phyloP scores from a whole-genome alignment of 2,888 invertebrate species.

The Drosophila falleni region DNA sequence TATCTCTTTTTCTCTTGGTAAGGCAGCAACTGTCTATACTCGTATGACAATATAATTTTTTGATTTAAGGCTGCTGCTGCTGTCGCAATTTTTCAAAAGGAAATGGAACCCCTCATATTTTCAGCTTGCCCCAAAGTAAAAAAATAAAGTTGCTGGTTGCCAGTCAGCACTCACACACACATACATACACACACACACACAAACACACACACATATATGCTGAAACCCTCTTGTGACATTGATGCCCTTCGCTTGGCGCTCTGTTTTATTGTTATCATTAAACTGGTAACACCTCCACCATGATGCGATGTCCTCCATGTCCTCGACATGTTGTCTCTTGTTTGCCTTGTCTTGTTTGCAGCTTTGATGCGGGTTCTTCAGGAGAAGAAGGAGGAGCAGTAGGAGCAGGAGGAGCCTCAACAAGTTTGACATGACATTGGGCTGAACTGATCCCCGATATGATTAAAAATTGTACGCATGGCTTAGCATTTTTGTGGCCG shows the following conservation, averaged over 20 bases:
- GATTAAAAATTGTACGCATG: constrained; percentile 74
- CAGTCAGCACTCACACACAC: constrained; percentile 21
- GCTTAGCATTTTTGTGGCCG: constrained; percentile 63
- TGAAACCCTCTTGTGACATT: constrained; percentile 65
- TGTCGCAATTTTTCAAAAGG: constrained; percentile 72
- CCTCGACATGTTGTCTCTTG: constrained; percentile 59
- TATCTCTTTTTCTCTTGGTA: constrained; percentile 12
- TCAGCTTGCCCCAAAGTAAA: constrained; percentile 55
- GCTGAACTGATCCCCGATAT: constrained; percentile 67
- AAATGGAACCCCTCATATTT: constrained; percentile 57
- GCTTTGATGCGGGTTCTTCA: constrained; percentile 53
- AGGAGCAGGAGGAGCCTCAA: constrained; percentile 46
- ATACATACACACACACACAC: constrained; percentile 23
- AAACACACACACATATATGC: constrained; percentile 14
- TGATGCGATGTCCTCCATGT: constrained; percentile 12
- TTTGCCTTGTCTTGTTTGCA: constrained; percentile 44
- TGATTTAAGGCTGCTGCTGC: constrained; percentile 76
- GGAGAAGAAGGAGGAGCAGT: not conserved
- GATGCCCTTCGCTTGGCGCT: constrained; percentile 69
- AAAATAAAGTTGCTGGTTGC: constrained; percentile 63
- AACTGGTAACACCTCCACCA: constrained; percentile 66
- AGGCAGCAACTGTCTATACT: constrained; percentile 58
- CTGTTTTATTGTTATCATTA: constrained; percentile 82
- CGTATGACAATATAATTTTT: constrained; percentile 77
- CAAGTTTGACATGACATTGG: constrained; percentile 68